Evolutionary conservation across 2,888 invertebrate species (phyloP).

Genomic region (Apotomis turbidana): DNA sequence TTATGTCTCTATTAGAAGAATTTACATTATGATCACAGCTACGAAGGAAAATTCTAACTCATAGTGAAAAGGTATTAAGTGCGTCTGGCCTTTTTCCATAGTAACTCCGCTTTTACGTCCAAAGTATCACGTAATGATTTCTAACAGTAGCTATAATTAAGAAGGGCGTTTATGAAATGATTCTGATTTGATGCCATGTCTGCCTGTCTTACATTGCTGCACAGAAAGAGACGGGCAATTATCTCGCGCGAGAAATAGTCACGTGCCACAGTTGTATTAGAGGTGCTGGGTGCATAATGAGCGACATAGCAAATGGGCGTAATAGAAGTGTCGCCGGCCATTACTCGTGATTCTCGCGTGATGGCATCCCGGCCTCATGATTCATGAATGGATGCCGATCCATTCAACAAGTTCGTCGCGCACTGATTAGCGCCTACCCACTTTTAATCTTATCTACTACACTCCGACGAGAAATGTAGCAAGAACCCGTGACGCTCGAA

Average conservation of each 20-base stretch:
- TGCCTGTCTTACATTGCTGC: neutral
- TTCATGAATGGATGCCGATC: conserved; percentile 73
- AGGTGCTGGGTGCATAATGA: conserved; percentile 48
- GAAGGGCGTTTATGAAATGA: conserved; percentile 51
- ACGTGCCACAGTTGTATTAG: too few species aligned
- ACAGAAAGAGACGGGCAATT: too few species aligned
- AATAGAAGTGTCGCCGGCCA: conserved; percentile 48
- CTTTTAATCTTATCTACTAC: conserved; percentile 80
- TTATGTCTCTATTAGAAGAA: conserved; percentile 3
- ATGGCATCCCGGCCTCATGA: conserved; percentile 72
- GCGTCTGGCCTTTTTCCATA: too few species aligned
- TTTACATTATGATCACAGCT: conserved; percentile 2
- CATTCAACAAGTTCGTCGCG: conserved; percentile 81
- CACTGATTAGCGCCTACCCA: conserved; percentile 77
- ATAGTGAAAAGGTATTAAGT: too few species aligned
- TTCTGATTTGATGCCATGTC: conserved; percentile 48
- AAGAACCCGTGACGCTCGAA: conserved; percentile 12
- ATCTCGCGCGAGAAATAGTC: too few species aligned
- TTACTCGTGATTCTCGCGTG: conserved; percentile 61
- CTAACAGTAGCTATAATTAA: conserved; percentile 46
- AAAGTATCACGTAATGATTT: neutral
- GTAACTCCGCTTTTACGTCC: too few species aligned
- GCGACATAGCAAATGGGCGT: conserved; percentile 55
- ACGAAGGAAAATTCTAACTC: too few species aligned
- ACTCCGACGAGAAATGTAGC: conserved; percentile 46